Conservation (phyloP, 1,140 invertebrate species). For the Pectinophora gossypiella region DNA sequence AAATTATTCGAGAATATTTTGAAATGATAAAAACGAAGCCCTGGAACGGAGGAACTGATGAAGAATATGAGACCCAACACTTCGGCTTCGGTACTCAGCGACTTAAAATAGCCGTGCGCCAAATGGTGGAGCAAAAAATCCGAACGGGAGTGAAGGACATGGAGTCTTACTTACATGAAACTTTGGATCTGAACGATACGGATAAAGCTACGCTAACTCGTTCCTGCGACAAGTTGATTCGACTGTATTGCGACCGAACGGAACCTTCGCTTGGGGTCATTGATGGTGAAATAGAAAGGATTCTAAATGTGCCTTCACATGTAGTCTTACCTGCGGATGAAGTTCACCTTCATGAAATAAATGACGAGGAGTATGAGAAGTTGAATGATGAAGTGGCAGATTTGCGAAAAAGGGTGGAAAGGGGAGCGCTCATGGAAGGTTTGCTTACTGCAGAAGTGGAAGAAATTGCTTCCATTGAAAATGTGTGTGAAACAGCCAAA, state of each 20-base stretch:
- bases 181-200: conserved; percentile 51
- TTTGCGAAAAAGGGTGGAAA: conserved; percentile 47
- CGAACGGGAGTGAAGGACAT: conserved; percentile 48
- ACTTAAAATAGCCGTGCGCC: conserved; percentile 56
- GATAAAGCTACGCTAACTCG: conserved; percentile 50
- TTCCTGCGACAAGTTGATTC: conserved; percentile 54
- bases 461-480: conserved; percentile 48
- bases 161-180: conserved; percentile 51
- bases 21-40: conserved; percentile 48
- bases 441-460: conserved; percentile 54
- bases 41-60: conserved; percentile 60
- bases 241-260: conserved; percentile 50
- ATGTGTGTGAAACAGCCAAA: conserved; percentile 55
- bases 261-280: conserved; percentile 45
- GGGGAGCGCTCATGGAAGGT: conserved; percentile 59
- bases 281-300: conserved; percentile 53
- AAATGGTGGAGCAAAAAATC: conserved; percentile 69
- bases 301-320: conserved; percentile 52
- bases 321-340: conserved; percentile 59
- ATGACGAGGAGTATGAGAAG: conserved; percentile 47
- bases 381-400: conserved; percentile 49
- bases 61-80: conserved; percentile 66
- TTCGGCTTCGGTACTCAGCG: conserved; percentile 64
- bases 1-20: too few relatives aligned
- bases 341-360: conserved; percentile 42